Evolutionary conservation across 92 coral and sea anemone genomes (phyloP).

Genomic region (Bergia sp.): DNA sequence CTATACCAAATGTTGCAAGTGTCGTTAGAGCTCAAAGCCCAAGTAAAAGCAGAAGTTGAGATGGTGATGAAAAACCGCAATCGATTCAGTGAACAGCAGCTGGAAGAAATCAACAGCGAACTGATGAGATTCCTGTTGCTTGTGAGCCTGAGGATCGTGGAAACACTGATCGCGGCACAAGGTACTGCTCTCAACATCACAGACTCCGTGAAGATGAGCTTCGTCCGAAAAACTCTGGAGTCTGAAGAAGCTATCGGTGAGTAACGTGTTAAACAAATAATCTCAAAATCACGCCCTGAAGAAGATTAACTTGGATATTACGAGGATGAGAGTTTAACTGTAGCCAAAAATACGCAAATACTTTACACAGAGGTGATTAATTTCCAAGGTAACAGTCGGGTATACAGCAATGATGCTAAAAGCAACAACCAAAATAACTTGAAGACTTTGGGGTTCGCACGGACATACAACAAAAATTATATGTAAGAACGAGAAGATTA

Average conservation of each 20-base stretch:
- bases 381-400: too few species aligned
- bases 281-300: neutral
- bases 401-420: too few species aligned
- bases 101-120: slow-evolving; percentile 81
- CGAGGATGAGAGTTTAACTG: too few species aligned
- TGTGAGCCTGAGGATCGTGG: slow-evolving; percentile 51
- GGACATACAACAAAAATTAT: too few species aligned
- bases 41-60: slow-evolving; percentile 36
- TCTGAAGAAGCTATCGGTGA: slow-evolving; percentile 57
- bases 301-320: neutral
- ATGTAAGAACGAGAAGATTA: too few species aligned
- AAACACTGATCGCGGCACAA: slow-evolving; percentile 42
- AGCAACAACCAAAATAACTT: too few species aligned
- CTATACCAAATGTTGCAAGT: neutral
- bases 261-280: neutral
- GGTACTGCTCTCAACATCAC: slow-evolving; percentile 6
- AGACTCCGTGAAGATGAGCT: neutral
- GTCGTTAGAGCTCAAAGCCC: slow-evolving; percentile 1
- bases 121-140: slow-evolving; percentile 62
- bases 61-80: slow-evolving; percentile 55
- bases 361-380: too few species aligned
- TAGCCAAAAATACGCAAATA: too few species aligned
- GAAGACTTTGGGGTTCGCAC: too few species aligned
- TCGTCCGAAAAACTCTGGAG: slow-evolving; percentile 51
- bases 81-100: slow-evolving; percentile 81